Evolutionary conservation across 2,888 invertebrate species (phyloP), one percentile per base, ranked within the genome.

Genomic region (Drosophila borealis): DNA sequence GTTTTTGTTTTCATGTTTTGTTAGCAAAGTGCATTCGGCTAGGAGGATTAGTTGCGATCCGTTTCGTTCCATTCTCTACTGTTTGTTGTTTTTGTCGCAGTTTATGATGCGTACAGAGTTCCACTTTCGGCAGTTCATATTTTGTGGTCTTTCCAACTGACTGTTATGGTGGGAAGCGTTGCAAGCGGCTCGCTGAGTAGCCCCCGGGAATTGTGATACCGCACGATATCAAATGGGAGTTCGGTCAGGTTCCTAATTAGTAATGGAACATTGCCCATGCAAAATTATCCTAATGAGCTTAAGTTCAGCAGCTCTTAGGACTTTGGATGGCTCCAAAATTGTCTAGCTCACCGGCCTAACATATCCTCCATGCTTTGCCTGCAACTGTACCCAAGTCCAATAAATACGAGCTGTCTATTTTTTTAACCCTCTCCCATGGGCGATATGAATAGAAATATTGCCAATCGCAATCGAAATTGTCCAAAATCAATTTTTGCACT

Each of bases 51-150:
- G 88, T 77, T 77, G 65, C 70, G 78, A 70, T 74, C 63, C 57
- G 57, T 68, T 69, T 59, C n/a, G 10, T 44, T 64, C 39, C 4
- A 3, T 44, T 44, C 44, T 34, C 56, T 45, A 64, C 36, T 69
- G 76, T 77, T 87, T 88, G 86, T 80, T 81, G 67, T 82, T 82
- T 62, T 74, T 79, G 81, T 51, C 81, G 61, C 84, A 85, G 83
- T 88, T 85, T 85, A 85, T 85, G 85, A 83, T 82, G 78, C 86
- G 83, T 81, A 80, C 63, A 62, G 66, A 72, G 71, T 63, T 80
- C 78, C 63, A 82, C 83, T 70, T 81, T 88, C 69, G 75, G 57
- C 88, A 85, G 88, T 62, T 85, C 88, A 85, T 88, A 88, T 80
- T 88, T 85, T 81, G 81, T 76, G 75, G 56, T 65, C 67, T 70